Conservation (phyloP, 2,797 vertebrate genomes). For the Kryptolebias ocellatus region DNA sequence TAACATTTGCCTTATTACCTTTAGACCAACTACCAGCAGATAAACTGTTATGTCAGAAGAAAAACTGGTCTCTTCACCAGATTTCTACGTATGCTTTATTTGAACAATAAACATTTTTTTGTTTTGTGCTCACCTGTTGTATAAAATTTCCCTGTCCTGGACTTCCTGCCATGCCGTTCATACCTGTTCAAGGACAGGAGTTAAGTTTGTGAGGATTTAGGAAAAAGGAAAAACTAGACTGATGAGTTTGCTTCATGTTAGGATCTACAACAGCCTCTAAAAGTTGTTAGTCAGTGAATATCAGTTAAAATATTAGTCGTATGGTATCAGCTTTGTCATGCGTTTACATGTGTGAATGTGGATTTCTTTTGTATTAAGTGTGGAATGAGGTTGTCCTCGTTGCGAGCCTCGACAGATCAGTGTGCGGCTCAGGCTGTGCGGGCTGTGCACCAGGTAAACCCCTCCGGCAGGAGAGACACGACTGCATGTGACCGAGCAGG, state of each 20-base stretch:
- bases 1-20: no score
- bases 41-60: no score
- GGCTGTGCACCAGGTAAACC: slow-evolving; percentile 76
- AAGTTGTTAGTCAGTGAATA: slow-evolving; percentile 45
- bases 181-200: slow-evolving; percentile 70
- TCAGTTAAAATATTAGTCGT: slow-evolving; percentile 55
- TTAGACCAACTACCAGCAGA: no score
- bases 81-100: background rate
- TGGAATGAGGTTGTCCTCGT: slow-evolving; percentile 31
- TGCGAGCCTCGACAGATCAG: slow-evolving; percentile 31
- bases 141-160: slow-evolving; percentile 88
- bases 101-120: background rate
- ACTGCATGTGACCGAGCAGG: slow-evolving; percentile 82
- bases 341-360: slow-evolving; percentile 44
- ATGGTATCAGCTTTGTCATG: slow-evolving; percentile 55
- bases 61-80: no score
- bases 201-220: slow-evolving; percentile 11
- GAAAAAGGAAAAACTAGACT: background rate
- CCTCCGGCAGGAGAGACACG: slow-evolving; percentile 81
- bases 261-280: slow-evolving; percentile 14
- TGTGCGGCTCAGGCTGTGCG: slow-evolving; percentile 43
- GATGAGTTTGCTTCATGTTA: slow-evolving; percentile 14
- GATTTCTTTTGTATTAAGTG: slow-evolving; percentile 24
- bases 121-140: slow-evolving; percentile 86
- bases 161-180: slow-evolving; percentile 92